These are phyloP conservation scores for Myrmecophaga tridactyla DNA, from an alignment of 2,113 vertebrate species.

Conservation along the genomic window DNA sequence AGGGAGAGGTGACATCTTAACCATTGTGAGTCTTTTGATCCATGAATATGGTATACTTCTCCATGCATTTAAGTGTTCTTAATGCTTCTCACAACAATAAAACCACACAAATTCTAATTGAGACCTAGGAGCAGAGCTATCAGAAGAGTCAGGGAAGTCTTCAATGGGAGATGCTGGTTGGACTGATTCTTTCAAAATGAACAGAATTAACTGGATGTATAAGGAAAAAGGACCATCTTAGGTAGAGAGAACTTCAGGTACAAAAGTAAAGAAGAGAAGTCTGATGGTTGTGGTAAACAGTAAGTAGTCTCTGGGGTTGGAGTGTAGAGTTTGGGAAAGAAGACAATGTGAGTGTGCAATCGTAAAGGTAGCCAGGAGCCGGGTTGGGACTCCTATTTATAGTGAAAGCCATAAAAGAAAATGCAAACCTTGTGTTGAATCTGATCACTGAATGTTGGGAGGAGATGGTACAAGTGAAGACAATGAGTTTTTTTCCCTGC, in stretches of 20 bases:
- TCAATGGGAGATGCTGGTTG: background rate
- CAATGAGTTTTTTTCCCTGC: background rate
- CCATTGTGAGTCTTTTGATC: background rate
- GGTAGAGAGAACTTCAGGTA: background rate
- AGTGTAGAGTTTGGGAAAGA: background rate
- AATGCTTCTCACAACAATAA: background rate
- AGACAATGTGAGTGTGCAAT: background rate
- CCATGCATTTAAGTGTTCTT: background rate
- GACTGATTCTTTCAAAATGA: background rate
- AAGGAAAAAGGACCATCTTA: background rate
- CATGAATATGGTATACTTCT: background rate
- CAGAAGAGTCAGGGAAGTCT: background rate
- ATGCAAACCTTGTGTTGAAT: background rate
- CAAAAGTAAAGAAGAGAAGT: background rate
- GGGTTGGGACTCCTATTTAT: background rate
- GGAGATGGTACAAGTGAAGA: background rate
- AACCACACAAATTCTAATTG: background rate
- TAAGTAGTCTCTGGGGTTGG: background rate
- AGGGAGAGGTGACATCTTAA: background rate
- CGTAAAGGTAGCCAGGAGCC: background rate
- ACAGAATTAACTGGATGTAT: background rate
- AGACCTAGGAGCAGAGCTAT: background rate
- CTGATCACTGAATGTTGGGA: background rate
- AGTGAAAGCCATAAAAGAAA: background rate
- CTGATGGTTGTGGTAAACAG: background rate